These are phyloP conservation scores for Oncorhynchus clarkii DNA, from an alignment of 2,113 vertebrate species.

Conservation along the genomic window DNA sequence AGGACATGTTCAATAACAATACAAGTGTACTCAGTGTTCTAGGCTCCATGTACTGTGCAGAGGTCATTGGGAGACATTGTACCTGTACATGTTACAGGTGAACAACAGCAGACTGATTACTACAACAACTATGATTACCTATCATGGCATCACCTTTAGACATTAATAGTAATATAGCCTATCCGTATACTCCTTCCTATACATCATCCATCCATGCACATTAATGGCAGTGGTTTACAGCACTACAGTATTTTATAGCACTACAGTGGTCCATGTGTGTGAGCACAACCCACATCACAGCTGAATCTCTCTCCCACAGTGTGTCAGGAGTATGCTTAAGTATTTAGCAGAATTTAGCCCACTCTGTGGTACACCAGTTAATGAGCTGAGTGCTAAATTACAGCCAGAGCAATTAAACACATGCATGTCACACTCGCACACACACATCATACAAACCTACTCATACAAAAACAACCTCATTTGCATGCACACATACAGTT, in stretches of 20 bases:
- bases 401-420: constrained; percentile 47
- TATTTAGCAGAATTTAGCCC: constrained; percentile 42
- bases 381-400: constrained; percentile 60
- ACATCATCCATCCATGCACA: constrained; percentile 3
- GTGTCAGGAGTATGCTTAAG: constrained; percentile 46
- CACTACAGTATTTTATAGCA: constrained; percentile 13
- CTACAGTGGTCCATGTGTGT: constrained; percentile 42
- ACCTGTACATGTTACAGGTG: too few species aligned
- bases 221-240: background rate
- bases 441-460: background rate
- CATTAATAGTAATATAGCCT: background rate
- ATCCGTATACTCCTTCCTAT: background rate
- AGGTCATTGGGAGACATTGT: too few species aligned
- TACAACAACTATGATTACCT: background rate
- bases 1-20: too few species aligned
- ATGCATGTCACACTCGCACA: constrained; percentile 6
- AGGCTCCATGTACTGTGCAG: too few species aligned
- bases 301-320: constrained; percentile 17
- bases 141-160: background rate
- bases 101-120: background rate
- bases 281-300: constrained; percentile 23
- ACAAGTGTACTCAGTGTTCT: too few species aligned
- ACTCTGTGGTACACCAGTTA: constrained; percentile 40
- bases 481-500: background rate
- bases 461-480: background rate